Evolutionary conservation across 2,888 invertebrate species (phyloP).

Genomic region (Ennomos erosarius): DNA sequence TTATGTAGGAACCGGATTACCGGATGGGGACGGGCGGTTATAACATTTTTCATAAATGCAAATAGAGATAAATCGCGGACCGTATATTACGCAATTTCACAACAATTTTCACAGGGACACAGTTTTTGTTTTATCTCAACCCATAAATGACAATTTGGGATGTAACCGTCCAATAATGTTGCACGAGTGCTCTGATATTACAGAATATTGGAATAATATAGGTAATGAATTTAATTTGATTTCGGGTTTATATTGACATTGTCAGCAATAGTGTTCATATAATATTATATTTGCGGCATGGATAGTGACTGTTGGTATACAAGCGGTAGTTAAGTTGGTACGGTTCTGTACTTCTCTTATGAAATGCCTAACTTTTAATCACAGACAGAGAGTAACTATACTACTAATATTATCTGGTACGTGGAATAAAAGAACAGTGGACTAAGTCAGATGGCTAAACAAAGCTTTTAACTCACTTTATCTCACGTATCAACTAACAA

Average conservation of each 20-base stretch:
- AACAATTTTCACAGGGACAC: conserved; percentile 29
- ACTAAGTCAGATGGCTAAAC: too few relatives aligned
- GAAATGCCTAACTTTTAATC: neutral
- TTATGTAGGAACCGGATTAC: conserved; percentile 30
- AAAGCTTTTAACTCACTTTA: too few relatives aligned
- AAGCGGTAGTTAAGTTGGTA: conserved; percentile 3
- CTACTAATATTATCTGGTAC: too few relatives aligned
- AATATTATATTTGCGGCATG: conserved; percentile 6
- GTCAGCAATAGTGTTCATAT: conserved; percentile 8
- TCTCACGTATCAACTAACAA: too few relatives aligned
- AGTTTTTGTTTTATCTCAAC: conserved; percentile 37
- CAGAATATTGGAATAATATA: too few relatives aligned
- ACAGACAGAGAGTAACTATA: too few relatives aligned
- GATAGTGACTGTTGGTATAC: conserved; percentile 3
- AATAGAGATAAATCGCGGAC: conserved; percentile 33
- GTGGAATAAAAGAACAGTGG: too few relatives aligned
- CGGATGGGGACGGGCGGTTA: conserved; percentile 20
- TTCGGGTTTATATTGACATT: conserved; percentile 15
- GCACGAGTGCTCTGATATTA: neutral
- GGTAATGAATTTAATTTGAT: conserved; percentile 28
- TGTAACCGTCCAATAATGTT: conserved; percentile 31
- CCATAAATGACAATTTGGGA: conserved; percentile 35
- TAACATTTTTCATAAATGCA: conserved; percentile 37
- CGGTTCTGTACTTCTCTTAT: conserved; percentile 5
- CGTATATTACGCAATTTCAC: conserved; percentile 34